A percentile compares a stretch with the other conserved stretches of the same genome.
phyloP scores from a whole-genome alignment of 2,113 vertebrate species.

The Psophia crepitans region DNA sequence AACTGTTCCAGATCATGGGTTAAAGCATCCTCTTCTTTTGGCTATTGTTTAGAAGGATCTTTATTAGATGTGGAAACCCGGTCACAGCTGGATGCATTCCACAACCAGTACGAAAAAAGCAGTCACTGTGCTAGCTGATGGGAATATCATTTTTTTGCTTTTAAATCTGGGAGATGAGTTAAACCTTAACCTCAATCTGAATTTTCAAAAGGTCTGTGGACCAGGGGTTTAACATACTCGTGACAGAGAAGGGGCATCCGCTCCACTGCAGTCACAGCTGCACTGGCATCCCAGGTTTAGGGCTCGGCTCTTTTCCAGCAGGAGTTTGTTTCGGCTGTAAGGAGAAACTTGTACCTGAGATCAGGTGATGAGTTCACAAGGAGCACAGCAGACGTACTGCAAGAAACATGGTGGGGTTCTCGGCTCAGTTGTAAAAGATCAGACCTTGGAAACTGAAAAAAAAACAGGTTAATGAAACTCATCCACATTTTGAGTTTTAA shows the following conservation, averaged over 20 bases:
- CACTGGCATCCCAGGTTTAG: background rate
- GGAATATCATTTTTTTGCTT: background rate
- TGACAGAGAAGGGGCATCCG: background rate
- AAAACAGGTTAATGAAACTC: background rate
- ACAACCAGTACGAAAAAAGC: background rate
- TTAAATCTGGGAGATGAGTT: background rate
- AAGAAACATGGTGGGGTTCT: fast-evolving
- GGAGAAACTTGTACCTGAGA: background rate
- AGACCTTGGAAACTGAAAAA: background rate
- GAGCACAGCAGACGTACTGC: background rate
- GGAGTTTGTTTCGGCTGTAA: background rate
- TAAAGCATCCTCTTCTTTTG: background rate
- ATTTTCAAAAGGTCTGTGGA: background rate
- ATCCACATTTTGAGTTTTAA: background rate
- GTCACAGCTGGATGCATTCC: background rate
- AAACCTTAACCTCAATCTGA: background rate
- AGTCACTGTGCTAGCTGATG: background rate
- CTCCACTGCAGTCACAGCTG: background rate
- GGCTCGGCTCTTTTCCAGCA: background rate
- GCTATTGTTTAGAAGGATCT: background rate
- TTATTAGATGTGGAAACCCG: background rate
- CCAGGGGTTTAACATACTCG: background rate
- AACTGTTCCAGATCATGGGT: background rate
- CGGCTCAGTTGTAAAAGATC: background rate
- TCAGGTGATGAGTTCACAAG: background rate